Evolutionary conservation across 2,888 invertebrate species (phyloP).

Genomic region (Agonum fuliginosum): DNA sequence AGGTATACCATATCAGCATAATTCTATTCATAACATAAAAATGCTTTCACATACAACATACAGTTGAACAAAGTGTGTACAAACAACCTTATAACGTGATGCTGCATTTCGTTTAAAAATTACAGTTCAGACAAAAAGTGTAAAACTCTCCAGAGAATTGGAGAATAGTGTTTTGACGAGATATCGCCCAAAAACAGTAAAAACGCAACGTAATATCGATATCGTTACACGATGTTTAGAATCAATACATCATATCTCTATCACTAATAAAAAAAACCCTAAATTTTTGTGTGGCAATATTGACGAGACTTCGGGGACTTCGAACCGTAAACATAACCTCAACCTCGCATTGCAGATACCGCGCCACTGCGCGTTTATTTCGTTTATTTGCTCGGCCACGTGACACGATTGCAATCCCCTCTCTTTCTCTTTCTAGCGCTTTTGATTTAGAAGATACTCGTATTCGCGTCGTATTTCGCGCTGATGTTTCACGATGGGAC

Average conservation of each 20-base stretch:
- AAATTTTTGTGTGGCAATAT: constrained; percentile 21
- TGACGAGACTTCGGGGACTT: constrained; percentile 1
- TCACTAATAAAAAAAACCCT: constrained; percentile 20
- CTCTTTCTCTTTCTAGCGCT: constrained; percentile 10
- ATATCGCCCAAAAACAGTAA: background rate
- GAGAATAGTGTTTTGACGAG: background rate
- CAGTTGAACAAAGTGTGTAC: too few species aligned
- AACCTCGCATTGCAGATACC: constrained; percentile 9
- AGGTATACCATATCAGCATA: too few species aligned
- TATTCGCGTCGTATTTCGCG: constrained; percentile 4
- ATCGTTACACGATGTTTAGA: constrained; percentile 23
- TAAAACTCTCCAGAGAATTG: background rate
- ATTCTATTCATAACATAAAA: too few species aligned
- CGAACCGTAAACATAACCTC: constrained; percentile 31
- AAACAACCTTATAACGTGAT: too few species aligned
- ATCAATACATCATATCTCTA: constrained; percentile 28
- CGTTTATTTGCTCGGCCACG: constrained; percentile 35
- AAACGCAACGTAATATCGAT: background rate
- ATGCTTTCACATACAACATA: too few species aligned
- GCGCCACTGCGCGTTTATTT: too few species aligned
- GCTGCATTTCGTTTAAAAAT: constrained; percentile 1
- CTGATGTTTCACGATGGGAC: constrained; percentile 17
- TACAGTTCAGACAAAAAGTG: constrained; percentile 4
- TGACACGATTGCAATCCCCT: constrained; percentile 40
- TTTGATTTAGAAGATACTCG: constrained; percentile 43